Base-by-base conservation (phyloP, 1,140 invertebrate species). In the Plutomurus gul region DNA sequence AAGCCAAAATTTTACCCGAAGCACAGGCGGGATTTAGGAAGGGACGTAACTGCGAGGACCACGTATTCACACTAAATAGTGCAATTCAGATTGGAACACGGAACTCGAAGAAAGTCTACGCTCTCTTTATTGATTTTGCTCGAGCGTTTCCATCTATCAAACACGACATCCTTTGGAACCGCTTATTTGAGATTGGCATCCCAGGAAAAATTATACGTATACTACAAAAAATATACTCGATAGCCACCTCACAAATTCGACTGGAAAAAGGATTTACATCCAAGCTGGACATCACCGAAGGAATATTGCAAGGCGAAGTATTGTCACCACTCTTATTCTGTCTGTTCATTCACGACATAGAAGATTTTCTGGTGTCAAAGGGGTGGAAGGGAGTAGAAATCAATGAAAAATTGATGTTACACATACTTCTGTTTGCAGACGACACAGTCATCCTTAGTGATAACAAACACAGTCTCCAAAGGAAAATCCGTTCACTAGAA, bases 31-130 rank as follows among this genome's bases (percentile, higher is more conserved):
- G 75, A 25, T 81, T 78, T 71, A 30, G 76, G 3, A 16, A 36
- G 18, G 47, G 72, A 0, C 10, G 77, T 18, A 16, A 33, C 1
- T 60, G 77, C 25, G 77, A 79, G 20, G 75, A 77, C 43, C 80
- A 78, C 46, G 72, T 81, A 49, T 81, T 78, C 39, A 74, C 81
- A 20, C 33, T 85, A 13, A 77, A 79, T 27, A 75, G 77, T n/a
- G 75, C 73, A 13, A 79, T 84, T 40, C 80, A 82, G 33, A 56
- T 75, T 4, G 33, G 43, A 51, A 16, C 82, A 4, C 74, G 65
- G 33, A 71, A 22, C 3, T 18, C 22, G 18, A 33, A 20, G 3
- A 76, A 76, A 46, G 27, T 37, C 0, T 81, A 77, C 22, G 65
- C 65, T 4, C 10, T 75, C 0, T 81, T 81, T 40, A 43, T 81